Evolutionary conservation across 2,797 vertebrate genomes (phyloP).

Genomic region (Acanthopagrus latus): DNA sequence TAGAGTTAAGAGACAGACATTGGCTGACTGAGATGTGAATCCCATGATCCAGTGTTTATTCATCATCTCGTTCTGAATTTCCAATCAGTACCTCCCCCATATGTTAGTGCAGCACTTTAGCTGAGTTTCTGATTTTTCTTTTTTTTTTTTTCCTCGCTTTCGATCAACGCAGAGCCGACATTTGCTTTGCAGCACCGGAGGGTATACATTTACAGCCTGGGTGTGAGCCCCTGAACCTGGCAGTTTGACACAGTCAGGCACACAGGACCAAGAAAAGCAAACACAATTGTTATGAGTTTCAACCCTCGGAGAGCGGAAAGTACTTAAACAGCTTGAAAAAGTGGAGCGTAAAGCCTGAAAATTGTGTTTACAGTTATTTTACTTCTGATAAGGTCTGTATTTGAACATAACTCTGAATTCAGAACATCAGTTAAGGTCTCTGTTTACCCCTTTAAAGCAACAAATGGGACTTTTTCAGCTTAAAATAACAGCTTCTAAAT

Average conservation of each 20-base stretch:
- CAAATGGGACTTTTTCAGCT: no score
- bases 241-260: constrained; percentile 28
- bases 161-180: constrained; percentile 22
- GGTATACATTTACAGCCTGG: constrained; percentile 18
- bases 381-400: constrained; percentile 12
- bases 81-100: constrained; percentile 17
- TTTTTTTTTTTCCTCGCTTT: constrained; percentile 10
- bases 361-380: not conserved
- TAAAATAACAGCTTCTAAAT: no score
- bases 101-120: not conserved
- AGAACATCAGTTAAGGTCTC: constrained; percentile 16
- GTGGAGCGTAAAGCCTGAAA: constrained; percentile 13
- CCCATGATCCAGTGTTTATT: constrained; percentile 27
- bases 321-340: constrained; percentile 11
- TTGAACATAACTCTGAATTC: not conserved
- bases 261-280: constrained; percentile 22
- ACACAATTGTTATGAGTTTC: constrained; percentile 30
- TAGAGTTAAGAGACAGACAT: constrained; percentile 27
- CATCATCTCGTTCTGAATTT: constrained; percentile 32
- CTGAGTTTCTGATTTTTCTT: not conserved
- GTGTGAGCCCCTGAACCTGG: constrained; percentile 25
- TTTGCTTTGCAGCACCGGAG: constrained; percentile 17
- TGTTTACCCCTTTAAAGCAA: not conserved
- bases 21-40: constrained; percentile 40
- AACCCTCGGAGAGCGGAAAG: not conserved